Base-by-base conservation (phyloP, 2,797 vertebrate genomes). In the Acanthis flammea region DNA sequence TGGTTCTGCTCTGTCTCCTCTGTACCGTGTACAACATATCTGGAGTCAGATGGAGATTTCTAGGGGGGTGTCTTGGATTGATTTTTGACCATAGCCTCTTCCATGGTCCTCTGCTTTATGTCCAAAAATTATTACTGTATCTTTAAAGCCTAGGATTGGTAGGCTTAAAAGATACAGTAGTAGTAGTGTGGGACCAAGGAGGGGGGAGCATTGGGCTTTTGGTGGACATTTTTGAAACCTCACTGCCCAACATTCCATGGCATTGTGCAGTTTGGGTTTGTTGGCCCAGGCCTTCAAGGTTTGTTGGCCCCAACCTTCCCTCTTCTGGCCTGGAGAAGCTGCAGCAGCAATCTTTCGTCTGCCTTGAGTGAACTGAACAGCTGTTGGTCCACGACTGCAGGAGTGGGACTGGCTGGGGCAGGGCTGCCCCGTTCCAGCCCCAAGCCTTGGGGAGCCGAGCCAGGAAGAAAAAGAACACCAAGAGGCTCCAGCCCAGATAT, bases 351-450 rank as follows among this genome's bases (percentile, higher is more conserved):
- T 33, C 53, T 33, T 55, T 55, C 53, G 33, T 55, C 21, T 55
- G 2, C 22, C 21, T 25, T 37, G 66, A 70, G 37, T 44, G 27
- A 70, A 31, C 37, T 60, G 16, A 42, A 51, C 17, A 60, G 31
- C 37, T 51, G 31, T 25, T 80, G 21, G 10, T 60, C 17, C 45
- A 30, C 25, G 54, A 51, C 25, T 8, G 14, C 45, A 80, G 37
- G 10, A 68, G 5, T 8, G 2, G 11, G 37, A 51, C 54, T 30
- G 39, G 21, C 5, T 10, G 27, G 25, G 35, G 55, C 1, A 0
- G 8, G 4, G n/a, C 9, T 1, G 1, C 37, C 37, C 6, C 2
- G 0, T 42, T 80, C 35, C 37, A 58, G 44, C 25, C 16, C 44
- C 45, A 35, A 30, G 31, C 54, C 10, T 14, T 19, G 5, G 21